phyloP scores from a whole-genome alignment of 2,888 invertebrate genomes.

The Petrophora chlorosata region DNA sequence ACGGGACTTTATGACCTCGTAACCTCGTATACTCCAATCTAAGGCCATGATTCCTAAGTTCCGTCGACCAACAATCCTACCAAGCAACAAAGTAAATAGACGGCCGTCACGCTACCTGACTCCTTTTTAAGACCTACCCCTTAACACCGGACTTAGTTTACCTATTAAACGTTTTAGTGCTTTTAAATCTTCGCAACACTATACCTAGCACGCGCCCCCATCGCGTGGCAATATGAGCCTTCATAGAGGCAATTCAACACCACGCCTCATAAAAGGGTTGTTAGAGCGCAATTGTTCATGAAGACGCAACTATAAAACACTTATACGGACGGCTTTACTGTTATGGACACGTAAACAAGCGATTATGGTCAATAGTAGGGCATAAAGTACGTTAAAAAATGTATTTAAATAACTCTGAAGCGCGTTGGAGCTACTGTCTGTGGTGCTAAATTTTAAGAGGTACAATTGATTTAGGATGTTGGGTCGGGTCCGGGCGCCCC shows the following conservation, averaged over 20 bases:
- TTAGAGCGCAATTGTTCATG: slow-evolving; percentile 36
- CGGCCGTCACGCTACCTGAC: not conserved
- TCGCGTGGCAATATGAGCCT: slow-evolving; percentile 23
- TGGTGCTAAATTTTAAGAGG: slow-evolving; percentile 7
- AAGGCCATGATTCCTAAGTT: not conserved
- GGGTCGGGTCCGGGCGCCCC: slow-evolving; percentile 8
- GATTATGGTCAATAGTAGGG: slow-evolving; percentile 49
- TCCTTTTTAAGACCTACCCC: slow-evolving; percentile 13
- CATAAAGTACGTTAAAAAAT: slow-evolving; percentile 36
- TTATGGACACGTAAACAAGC: slow-evolving; percentile 59
- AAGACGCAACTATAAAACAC: slow-evolving; percentile 52
- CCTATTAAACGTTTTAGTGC: slow-evolving; percentile 21
- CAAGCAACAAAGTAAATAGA: slow-evolving; percentile 13
- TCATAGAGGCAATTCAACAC: slow-evolving; percentile 23
- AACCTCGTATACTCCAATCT: too few relatives aligned
- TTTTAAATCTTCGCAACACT: slow-evolving; percentile 17
- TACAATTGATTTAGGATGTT: slow-evolving; percentile 19
- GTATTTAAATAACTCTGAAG: slow-evolving; percentile 24
- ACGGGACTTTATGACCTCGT: too few relatives aligned
- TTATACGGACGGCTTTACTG: slow-evolving; percentile 52
- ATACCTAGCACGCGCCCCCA: slow-evolving; percentile 15
- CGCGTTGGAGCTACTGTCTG: slow-evolving; percentile 14
- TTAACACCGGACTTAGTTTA: slow-evolving; percentile 7
- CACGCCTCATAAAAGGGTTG: slow-evolving; percentile 29
- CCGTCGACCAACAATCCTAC: not conserved